These are phyloP conservation scores for Ia io DNA, from an alignment of 2,113 vertebrate species.

Conservation along the genomic window DNA sequence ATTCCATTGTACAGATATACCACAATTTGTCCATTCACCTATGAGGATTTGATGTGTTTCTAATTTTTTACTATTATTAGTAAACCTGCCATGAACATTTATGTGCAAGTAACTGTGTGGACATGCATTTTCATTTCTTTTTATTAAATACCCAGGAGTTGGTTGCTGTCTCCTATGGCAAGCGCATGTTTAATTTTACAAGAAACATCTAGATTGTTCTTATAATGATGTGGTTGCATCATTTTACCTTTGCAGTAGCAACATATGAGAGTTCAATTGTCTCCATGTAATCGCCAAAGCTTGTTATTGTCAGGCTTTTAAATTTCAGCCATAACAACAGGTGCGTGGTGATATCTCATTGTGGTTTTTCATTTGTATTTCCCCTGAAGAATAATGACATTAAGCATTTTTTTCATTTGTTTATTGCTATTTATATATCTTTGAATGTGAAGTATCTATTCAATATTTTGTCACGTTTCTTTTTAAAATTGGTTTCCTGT, in stretches of 20 bases:
- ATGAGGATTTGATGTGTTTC: background rate
- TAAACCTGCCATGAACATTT: background rate
- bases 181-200: background rate
- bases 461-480: background rate
- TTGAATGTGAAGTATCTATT: background rate
- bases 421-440: background rate
- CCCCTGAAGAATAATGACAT: background rate
- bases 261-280: background rate
- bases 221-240: background rate
- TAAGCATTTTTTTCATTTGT: background rate
- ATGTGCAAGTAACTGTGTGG: background rate
- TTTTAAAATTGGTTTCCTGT: background rate
- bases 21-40: background rate
- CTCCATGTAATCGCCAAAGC: background rate
- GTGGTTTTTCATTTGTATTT: background rate
- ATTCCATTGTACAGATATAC: background rate
- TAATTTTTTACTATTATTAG: background rate
- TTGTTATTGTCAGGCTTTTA: background rate
- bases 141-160: background rate
- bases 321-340: background rate
- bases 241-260: background rate
- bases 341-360: background rate
- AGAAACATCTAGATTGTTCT: background rate
- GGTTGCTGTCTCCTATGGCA: background rate
- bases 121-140: background rate